Percentiles rank a stretch among this genome's conserved stretches.
Evolutionary conservation across 2,113 vertebrate species (phyloP).

Genomic region (Calyptomena viridis): DNA sequence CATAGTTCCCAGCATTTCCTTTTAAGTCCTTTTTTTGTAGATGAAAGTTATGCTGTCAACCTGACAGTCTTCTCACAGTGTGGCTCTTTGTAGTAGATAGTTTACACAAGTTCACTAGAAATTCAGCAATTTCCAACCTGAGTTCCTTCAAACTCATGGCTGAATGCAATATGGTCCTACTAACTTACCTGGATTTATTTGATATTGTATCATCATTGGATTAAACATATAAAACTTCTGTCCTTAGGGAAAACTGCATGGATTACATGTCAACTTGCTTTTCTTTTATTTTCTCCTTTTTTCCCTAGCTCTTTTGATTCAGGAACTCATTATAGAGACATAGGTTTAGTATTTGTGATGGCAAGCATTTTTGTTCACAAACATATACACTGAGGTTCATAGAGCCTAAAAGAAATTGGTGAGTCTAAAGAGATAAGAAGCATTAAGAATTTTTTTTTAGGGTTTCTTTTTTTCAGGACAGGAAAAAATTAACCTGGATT

Average conservation of each 20-base stretch:
- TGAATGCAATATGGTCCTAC: background rate
- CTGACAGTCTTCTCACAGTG: background rate
- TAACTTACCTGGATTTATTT: background rate
- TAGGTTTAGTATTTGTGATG: background rate
- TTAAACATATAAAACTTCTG: background rate
- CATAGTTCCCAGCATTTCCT: background rate
- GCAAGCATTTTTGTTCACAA: background rate
- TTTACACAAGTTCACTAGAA: background rate
- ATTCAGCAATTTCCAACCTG: background rate
- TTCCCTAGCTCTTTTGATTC: background rate
- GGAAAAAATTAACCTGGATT: background rate
- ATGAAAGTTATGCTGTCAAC: background rate
- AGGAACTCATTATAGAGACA: background rate
- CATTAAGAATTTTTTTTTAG: background rate
- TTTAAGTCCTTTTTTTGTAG: background rate
- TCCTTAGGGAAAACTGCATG: background rate
- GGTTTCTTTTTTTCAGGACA: background rate
- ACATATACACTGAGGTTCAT: background rate
- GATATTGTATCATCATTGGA: background rate
- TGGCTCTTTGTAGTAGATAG: background rate
- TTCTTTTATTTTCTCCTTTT: background rate
- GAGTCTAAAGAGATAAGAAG: background rate
- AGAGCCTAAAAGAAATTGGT: background rate
- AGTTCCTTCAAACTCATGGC: background rate
- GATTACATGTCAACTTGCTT: background rate